Percentiles rank a stretch among this genome's conserved stretches.
These are phyloP conservation scores for Acanthosepion esculentum DNA, from an alignment of 2,888 invertebrate genomes.

Conservation along the genomic window DNA sequence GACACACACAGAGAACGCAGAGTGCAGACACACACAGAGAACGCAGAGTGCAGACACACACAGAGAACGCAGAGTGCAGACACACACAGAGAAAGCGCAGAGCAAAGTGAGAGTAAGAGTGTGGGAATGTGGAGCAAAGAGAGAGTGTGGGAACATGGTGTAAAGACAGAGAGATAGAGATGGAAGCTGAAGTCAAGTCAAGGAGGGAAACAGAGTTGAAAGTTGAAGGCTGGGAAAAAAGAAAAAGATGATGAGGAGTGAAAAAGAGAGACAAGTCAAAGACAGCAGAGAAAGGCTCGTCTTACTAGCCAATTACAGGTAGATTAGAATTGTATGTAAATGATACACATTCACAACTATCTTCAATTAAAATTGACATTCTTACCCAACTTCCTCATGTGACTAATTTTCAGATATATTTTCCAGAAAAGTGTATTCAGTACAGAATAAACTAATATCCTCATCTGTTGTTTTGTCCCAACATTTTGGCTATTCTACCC, in stretches of 20 bases:
- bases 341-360: too few relatives aligned
- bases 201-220: neutral
- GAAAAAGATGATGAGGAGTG: neutral
- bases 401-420: too few relatives aligned
- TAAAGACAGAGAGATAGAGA: neutral
- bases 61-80: neutral
- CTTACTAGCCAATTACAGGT: too few relatives aligned
- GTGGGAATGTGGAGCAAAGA: neutral
- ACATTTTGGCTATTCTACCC: too few relatives aligned
- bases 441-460: too few relatives aligned
- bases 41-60: neutral
- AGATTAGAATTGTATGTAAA: too few relatives aligned
- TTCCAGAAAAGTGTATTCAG: too few relatives aligned
- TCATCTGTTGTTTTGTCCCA: too few relatives aligned
- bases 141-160: neutral
- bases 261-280: neutral
- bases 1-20: neutral
- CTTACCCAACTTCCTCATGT: too few relatives aligned
- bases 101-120: neutral
- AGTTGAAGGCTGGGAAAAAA: neutral
- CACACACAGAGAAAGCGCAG: too few relatives aligned
- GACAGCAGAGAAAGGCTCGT: too few relatives aligned
- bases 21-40: neutral
- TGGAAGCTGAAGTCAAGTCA: neutral
- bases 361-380: too few relatives aligned